Percentiles rank a stretch among this genome's conserved stretches.
Evolutionary conservation across 2,888 invertebrate species (phyloP).

Genomic region (Drosophila engyochracea): DNA sequence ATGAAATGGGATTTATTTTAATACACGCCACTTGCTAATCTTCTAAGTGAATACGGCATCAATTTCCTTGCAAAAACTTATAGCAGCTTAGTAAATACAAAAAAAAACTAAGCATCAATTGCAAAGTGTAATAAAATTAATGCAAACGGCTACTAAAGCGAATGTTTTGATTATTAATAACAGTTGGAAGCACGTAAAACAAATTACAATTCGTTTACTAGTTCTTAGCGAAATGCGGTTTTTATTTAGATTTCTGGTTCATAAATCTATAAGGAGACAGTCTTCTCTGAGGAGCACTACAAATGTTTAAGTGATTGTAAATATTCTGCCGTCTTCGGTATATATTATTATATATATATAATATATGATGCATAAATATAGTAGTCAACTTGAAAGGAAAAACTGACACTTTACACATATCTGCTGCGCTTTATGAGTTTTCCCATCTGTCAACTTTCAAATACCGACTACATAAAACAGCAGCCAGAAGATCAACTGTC

Average conservation of each 20-base stretch:
- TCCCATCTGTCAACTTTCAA: conserved; percentile 22
- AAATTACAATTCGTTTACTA: conserved; percentile 7
- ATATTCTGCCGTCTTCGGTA: neutral
- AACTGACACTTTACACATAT: neutral
- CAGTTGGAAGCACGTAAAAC: neutral
- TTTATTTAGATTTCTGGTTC: neutral
- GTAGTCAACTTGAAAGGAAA: conserved; percentile 8
- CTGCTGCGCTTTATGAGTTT: conserved; percentile 18
- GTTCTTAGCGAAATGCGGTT: neutral
- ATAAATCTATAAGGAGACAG: neutral
- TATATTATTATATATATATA: neutral
- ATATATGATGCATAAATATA: conserved; percentile 7
- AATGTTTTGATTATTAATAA: neutral
- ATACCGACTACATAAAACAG: conserved; percentile 7
- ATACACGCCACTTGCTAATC: conserved; percentile 53
- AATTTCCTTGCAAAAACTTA: conserved; percentile 32
- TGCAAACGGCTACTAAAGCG: neutral
- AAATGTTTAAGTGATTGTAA: neutral
- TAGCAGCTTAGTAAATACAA: conserved; percentile 32
- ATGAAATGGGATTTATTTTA: conserved; percentile 64
- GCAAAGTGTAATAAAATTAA: conserved; percentile 25
- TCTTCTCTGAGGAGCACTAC: neutral
- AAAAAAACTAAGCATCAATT: conserved; percentile 23
- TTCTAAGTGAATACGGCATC: conserved; percentile 54
- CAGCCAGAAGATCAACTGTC: conserved; percentile 12